A percentile compares a stretch with the other conserved stretches of the same genome.
phyloP scores from a whole-genome alignment of 2,797 vertebrate species.

The Zonotrichia albicollis region DNA sequence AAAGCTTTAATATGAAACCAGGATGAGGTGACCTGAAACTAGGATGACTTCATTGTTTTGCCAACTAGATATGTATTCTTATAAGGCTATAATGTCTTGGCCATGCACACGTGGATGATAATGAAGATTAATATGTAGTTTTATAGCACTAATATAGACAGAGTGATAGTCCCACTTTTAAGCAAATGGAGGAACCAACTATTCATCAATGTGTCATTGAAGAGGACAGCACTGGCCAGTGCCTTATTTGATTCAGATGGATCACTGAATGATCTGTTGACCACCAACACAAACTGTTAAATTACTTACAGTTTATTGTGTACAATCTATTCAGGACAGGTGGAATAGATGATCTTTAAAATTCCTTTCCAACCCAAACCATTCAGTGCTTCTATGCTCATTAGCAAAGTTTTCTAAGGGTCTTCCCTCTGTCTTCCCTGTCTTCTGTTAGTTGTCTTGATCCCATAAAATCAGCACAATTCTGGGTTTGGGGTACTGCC shows the following conservation, averaged over 20 bases:
- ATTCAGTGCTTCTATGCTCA: background rate
- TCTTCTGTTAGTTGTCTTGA: background rate
- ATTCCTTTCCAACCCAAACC: background rate
- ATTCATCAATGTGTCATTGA: background rate
- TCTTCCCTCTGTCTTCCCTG: background rate
- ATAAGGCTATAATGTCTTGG: background rate
- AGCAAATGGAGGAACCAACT: background rate
- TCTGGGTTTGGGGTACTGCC: background rate
- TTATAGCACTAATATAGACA: background rate
- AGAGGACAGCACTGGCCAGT: background rate
- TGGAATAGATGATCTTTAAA: background rate
- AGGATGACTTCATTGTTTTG: constrained; percentile 58
- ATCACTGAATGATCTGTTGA: background rate
- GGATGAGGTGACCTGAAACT: constrained; percentile 30
- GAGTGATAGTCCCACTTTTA: background rate
- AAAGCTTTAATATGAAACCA: constrained; percentile 47
- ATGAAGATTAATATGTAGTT: background rate
- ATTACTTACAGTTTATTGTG: background rate
- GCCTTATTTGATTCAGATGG: background rate
- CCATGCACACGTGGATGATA: background rate
- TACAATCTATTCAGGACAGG: fast-evolving
- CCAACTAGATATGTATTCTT: background rate
- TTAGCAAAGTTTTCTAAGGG: background rate
- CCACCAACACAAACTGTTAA: background rate
- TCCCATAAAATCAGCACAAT: background rate